Evolutionary conservation across 2,113 vertebrate species (phyloP).

Genomic region (Paramormyrops kingsleyae): DNA sequence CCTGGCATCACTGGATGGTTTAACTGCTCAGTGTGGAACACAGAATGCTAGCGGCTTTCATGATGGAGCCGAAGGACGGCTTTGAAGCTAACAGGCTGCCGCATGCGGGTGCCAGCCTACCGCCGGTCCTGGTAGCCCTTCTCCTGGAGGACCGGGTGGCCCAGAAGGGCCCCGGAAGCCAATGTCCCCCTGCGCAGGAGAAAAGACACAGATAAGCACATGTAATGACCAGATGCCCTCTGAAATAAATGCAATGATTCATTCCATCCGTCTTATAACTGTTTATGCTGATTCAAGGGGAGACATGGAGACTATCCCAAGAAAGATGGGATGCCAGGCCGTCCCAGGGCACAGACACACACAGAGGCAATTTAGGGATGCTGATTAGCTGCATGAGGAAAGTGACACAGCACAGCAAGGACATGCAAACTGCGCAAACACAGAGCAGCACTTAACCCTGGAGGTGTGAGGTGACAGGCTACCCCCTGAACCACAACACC

Average conservation of each 20-base stretch:
- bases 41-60: neutral
- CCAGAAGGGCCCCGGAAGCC: constrained; percentile 74
- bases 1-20: neutral
- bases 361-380: neutral
- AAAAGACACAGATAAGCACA: neutral
- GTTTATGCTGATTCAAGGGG: neutral
- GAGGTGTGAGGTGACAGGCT: neutral
- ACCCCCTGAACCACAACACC: neutral
- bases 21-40: neutral
- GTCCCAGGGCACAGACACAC: neutral
- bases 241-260: neutral
- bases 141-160: constrained; percentile 68
- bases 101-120: constrained; percentile 50
- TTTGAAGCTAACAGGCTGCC: neutral
- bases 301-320: neutral
- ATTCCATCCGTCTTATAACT: neutral
- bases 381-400: neutral
- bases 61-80: neutral
- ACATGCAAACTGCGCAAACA: neutral
- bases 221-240: neutral
- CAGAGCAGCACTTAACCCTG: neutral
- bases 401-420: neutral
- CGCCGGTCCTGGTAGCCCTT: constrained; percentile 72
- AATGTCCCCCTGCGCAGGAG: constrained; percentile 67
- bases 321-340: neutral